Evolutionary conservation across 2,888 invertebrate species (phyloP), one percentile per base, ranked within the genome.

Genomic region (Phaedon cochleariae): DNA sequence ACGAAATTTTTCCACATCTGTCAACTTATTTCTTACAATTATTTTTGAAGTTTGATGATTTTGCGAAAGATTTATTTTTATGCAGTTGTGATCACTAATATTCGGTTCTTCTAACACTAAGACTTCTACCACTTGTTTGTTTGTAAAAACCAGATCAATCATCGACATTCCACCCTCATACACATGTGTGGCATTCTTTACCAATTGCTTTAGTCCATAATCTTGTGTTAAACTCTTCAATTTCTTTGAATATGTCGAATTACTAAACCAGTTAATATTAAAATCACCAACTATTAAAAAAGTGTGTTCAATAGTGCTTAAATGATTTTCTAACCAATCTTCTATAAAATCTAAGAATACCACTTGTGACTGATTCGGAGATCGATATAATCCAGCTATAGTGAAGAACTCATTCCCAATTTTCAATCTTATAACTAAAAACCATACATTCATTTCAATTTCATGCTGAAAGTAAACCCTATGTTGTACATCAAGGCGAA

Each of bases 321-420:
- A 45, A 45, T 45, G 45, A 45, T 45, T 45, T 45, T 12, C 45
- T 45, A 45, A 45, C n/a, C 45, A 45, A 45, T 45, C 45, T n/a
- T 45, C 45, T 45, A 45, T 10, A 45, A 45, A 45, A 15, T 45
- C 45, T 29, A 29, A 29, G 29, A 29, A 29, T 29, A 29, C 29
- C 29, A 29, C 29, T 29, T 29, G 29, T 29, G 29, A 29, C 4
- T 29, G 29, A 29, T 29, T 29, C 29, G 29, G 29, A 29, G 29
- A 29, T 29, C 29, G 29, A 29, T 45, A 45, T 12, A 45, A 45
- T 45, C 45, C 45, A 45, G 45, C 45, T 45, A 45, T 45, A 45
- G 45, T 45, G 45, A 45, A 45, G 17, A 45, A 45, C 45, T 45
- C 45, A 45, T 5, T 45, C n/a, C 45, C 45, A 29, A 29, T 29